Evolutionary conservation across 2,797 vertebrate genomes (phyloP).

Genomic region (Odontamblyopus rebecca): DNA sequence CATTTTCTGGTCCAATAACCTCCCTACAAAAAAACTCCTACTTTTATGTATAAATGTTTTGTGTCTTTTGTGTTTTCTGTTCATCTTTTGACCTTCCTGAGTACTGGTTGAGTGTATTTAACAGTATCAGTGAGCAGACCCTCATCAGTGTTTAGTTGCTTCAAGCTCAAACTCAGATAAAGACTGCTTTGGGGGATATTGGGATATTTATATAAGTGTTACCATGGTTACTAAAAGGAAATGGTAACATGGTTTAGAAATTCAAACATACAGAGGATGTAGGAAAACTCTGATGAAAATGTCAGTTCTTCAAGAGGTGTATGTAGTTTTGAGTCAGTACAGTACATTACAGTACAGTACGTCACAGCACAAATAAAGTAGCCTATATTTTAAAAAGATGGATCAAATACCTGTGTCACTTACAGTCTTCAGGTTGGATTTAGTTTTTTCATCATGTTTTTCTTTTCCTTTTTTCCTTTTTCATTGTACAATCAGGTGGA

Average conservation of each 20-base stretch:
- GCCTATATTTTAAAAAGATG: too few relatives aligned
- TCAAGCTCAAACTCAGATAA: constrained; percentile 15
- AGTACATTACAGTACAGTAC: too few relatives aligned
- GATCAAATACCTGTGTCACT: too few relatives aligned
- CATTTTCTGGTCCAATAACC: constrained; percentile 9
- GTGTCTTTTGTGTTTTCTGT: background rate
- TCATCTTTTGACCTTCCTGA: background rate
- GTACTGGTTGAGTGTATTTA: background rate
- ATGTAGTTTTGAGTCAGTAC: constrained; percentile 8
- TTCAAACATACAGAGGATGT: constrained; percentile 29
- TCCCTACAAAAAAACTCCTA: too few relatives aligned
- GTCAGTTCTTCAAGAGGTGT: background rate
- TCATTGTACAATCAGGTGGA: background rate
- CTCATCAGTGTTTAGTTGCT: constrained; percentile 12
- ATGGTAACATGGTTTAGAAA: constrained; percentile 33
- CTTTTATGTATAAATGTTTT: too few relatives aligned
- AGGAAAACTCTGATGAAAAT: too few relatives aligned
- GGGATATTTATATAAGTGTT: constrained; percentile 49
- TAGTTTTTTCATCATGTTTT: too few relatives aligned
- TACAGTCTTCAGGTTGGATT: too few relatives aligned
- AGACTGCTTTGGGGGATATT: constrained; percentile 24
- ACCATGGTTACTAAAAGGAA: constrained; percentile 54
- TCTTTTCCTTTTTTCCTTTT: background rate
- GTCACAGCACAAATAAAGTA: background rate
- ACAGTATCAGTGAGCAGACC: background rate